Evolutionary conservation across 1,140 invertebrate species (phyloP), one percentile per base, ranked within the genome.

Genomic region (Armadillidium nasatum): DNA sequence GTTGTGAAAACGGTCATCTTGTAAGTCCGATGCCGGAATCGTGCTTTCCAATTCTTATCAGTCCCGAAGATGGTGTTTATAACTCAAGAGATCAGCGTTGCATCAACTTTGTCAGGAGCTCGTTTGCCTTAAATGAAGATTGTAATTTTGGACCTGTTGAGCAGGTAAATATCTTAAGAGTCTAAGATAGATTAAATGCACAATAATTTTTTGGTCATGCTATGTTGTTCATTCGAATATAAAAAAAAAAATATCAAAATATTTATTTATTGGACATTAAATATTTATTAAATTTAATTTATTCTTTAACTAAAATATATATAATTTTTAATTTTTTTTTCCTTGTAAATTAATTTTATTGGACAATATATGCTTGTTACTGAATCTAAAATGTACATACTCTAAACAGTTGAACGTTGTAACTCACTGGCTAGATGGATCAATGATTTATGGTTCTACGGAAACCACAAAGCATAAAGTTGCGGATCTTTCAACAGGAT

Each of bases 1-100:
- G 80, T 19, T 81, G 80, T 44, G 71, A 43, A n/a, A 46, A 78
- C 0, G 44, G 69, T 13, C 71, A 44, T 3, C 22, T 78, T 10
- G 21, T 77, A 11, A 78, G 76, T 43, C 21, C 76, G 60, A 54
- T 19, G 7, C 80, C 79, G 19, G 78, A 78, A 15, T 22, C 74
- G 7, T 98, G 96, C 84, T 94, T 90, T 80, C 93, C 95, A 0
- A 94, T 98, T 77, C 84, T 91, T 0, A 89, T 97, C 10, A 91
- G 94, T 2, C 83, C 86, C 0, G 88, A 94, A 80, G 7, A 66
- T 66, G 15, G 15, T n/a, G 1, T 3, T 22, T 7, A 66, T 2
- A 22, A 4, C 21, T n/a, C 60, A n/a, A 3, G 7, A 7, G 60
- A 22, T 4, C 15, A 22, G 21, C 1, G 15, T 22, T 85, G 85